phyloP scores from a whole-genome alignment of 2,113 vertebrate species.

The Bucco capensis region DNA sequence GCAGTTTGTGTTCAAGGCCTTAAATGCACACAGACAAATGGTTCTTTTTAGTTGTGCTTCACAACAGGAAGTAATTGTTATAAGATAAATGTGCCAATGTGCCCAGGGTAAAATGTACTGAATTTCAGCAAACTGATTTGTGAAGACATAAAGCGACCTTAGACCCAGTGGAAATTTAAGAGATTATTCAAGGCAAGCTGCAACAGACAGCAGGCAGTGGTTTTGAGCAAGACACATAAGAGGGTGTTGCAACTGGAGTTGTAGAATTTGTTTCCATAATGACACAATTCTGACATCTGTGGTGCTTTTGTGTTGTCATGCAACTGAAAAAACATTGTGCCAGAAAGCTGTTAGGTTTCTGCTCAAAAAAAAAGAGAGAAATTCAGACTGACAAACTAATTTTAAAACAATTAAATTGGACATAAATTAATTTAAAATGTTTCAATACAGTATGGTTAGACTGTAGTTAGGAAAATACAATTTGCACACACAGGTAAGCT shows the following conservation, averaged over 20 bases:
- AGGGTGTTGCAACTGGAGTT: neutral
- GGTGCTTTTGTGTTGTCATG: neutral
- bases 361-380: neutral
- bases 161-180: neutral
- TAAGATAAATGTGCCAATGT: neutral
- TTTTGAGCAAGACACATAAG: neutral
- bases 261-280: neutral
- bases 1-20: neutral
- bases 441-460: neutral
- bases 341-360: neutral
- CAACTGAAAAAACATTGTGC: neutral
- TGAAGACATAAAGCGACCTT: constrained; percentile 38
- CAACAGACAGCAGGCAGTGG: neutral
- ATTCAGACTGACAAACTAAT: neutral
- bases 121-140: constrained; percentile 39
- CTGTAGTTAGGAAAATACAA: neutral
- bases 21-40: constrained; percentile 30
- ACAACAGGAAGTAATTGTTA: constrained; percentile 22
- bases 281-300: neutral
- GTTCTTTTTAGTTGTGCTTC: constrained; percentile 15
- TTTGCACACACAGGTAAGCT: neutral
- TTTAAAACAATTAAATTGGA: rapidly evolving
- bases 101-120: neutral
- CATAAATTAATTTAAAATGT: neutral
- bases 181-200: neutral